Evolutionary conservation across 2,888 invertebrate genomes (phyloP), one percentile per base, ranked within the genome.

Genomic region (Synanthedon myopaeformis): DNA sequence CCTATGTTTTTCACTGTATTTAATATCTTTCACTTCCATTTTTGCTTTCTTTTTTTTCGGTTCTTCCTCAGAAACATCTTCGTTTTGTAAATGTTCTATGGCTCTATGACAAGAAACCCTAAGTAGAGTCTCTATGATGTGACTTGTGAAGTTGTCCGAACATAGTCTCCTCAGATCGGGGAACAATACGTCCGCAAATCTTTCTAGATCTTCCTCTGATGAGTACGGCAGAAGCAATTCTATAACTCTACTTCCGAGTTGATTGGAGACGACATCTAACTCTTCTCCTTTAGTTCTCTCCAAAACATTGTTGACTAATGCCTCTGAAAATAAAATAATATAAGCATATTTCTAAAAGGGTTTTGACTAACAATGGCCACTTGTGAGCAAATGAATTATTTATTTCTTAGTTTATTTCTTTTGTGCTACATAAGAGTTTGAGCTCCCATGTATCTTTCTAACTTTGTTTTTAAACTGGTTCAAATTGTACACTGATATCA

Each of bases 101-200:
- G 90, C 90, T 65, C 90, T 74, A 28, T 83, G 76, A 49, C 90
- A 89, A 5, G 90, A 85, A 11, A 90, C 85, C 57, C 67, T 74
- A 6, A 94, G 72, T 57, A 95, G 76, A 49, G 92, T 92, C 67
- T 96, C 92, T 1, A 96, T 68, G 1, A 96, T 93, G 68, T 95
- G 94, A 55, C 94, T 94, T 0, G 93, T 92, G 75, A 92, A 96
- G 58, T 90, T 89, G 69, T 96, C 94, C 0, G 91, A 90, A 60
- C 92, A 93, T 5, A 94, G 77, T 6, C 90, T 91, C 35, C 96
- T 88, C 35, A 96, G 75, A 51, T 92, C 91, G 0, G 91, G 88
- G 12, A 89, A 85, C 52, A 96, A 89, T 1, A 89, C 88, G 3
- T 87, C 82, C 13, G 91, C 89, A 64, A 90, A 93, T 4, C 90